A percentile compares a stretch with the other conserved stretches of the same genome.
Evolutionary conservation across 1,140 invertebrate genomes (phyloP).

Genomic region (Aphis gossypii): DNA sequence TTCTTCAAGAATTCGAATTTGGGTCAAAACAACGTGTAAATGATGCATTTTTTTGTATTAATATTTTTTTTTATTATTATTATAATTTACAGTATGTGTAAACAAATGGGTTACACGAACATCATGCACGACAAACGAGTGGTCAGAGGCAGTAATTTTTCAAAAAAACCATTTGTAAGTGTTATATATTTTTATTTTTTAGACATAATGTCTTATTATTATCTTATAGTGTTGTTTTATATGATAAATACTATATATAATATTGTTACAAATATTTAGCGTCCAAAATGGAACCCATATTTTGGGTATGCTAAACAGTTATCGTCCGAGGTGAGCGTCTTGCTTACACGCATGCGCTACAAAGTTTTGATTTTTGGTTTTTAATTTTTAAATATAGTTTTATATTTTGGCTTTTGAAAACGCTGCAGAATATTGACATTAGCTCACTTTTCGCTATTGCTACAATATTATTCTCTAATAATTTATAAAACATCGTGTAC

Average conservation of each 20-base stretch:
- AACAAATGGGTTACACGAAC: constrained; percentile 67
- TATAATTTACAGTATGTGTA: constrained; percentile 6
- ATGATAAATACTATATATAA: constrained; percentile 3
- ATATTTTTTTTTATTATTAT: not conserved
- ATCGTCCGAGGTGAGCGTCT: constrained; percentile 63
- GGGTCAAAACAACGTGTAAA: not conserved
- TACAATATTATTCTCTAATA: not conserved
- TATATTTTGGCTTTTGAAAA: constrained; percentile 45
- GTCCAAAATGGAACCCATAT: constrained; percentile 67
- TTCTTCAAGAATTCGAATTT: not conserved
- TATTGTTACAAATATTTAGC: constrained; percentile 59
- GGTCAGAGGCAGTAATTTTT: constrained; percentile 80
- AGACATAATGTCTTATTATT: not conserved
- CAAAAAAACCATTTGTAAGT: constrained; percentile 66
- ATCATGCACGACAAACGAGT: constrained; percentile 87
- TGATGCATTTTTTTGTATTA: not conserved
- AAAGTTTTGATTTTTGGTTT: not conserved
- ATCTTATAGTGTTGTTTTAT: not conserved
- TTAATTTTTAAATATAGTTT: not conserved
- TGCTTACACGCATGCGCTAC: constrained; percentile 47
- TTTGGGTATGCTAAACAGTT: constrained; percentile 66
- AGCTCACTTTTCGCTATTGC: constrained; percentile 3
- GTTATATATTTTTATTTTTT: constrained; percentile 67
- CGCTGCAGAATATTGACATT: constrained; percentile 11
- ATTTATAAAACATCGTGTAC: not conserved